These are phyloP conservation scores for Propithecus perrieri DNA, from an alignment of 2,797 vertebrate species.

Conservation along the genomic window DNA sequence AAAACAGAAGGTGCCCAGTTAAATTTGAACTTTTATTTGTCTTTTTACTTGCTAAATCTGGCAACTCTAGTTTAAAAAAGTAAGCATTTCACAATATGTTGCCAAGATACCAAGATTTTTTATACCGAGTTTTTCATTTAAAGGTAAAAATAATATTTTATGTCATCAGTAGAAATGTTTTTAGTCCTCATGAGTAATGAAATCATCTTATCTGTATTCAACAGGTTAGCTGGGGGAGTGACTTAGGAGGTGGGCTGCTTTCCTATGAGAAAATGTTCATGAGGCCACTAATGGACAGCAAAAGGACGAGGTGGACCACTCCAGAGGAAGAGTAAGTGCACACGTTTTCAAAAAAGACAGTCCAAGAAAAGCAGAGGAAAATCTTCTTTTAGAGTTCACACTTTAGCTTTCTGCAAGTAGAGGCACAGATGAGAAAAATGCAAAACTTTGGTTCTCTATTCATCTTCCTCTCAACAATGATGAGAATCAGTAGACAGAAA, in stretches of 20 bases:
- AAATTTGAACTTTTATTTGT: background rate
- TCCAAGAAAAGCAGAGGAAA: background rate
- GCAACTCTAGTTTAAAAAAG: background rate
- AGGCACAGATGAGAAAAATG: slow-evolving; percentile 41
- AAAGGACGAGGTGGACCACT: background rate
- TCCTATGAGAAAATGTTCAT: background rate
- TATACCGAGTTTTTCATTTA: background rate
- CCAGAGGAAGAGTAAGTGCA: background rate
- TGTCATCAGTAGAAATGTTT: background rate
- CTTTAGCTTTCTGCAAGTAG: background rate
- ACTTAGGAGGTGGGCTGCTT: background rate
- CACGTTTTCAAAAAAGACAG: background rate
- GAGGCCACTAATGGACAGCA: background rate
- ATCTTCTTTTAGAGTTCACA: slow-evolving; percentile 4
- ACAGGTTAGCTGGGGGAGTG: background rate
- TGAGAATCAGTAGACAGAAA: background rate
- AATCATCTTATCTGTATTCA: background rate
- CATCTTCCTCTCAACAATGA: background rate
- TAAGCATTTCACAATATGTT: background rate
- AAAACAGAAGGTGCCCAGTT: background rate
- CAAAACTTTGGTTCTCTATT: background rate
- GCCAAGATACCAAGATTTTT: background rate
- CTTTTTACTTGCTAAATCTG: background rate
- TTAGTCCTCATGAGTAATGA: background rate
- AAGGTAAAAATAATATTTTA: background rate